phyloP scores from a whole-genome alignment of 2,888 invertebrate genomes.

The Macaria liturata region DNA sequence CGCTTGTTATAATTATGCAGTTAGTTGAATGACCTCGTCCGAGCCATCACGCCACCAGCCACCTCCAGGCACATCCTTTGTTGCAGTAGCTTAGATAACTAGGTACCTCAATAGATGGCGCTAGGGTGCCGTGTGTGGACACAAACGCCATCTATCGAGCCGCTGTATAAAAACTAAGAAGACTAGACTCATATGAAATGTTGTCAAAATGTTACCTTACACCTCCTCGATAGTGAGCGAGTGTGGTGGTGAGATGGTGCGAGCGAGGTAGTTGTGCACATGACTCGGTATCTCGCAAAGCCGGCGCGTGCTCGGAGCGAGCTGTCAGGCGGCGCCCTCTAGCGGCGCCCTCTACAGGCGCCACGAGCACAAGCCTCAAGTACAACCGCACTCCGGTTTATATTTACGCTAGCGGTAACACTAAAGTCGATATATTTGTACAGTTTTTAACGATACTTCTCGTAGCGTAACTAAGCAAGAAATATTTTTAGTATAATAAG shows the following conservation, averaged over 20 bases:
- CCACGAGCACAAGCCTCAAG: not conserved
- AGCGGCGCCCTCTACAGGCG: not conserved
- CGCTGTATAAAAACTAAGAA: too few relatives aligned
- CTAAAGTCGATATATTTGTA: constrained; percentile 75
- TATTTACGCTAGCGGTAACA: constrained; percentile 63
- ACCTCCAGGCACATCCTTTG: too few relatives aligned
- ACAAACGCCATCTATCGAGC: too few relatives aligned
- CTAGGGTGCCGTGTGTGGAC: too few relatives aligned
- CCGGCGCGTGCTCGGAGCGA: too few relatives aligned
- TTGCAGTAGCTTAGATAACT: too few relatives aligned
- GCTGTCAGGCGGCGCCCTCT: too few relatives aligned
- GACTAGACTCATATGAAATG: too few relatives aligned
- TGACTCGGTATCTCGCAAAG: constrained; percentile 63
- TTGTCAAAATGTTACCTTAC: too few relatives aligned
- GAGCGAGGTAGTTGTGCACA: constrained; percentile 30
- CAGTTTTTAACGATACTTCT: constrained; percentile 80
- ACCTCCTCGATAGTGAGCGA: not conserved
- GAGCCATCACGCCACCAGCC: too few relatives aligned
- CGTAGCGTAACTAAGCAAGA: constrained; percentile 77
- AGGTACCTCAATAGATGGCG: too few relatives aligned
- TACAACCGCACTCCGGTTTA: constrained; percentile 36
- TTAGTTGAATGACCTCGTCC: constrained; percentile 43
- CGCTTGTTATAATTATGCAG: constrained; percentile 66
- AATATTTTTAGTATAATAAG: constrained; percentile 81
- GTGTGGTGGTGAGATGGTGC: not conserved